Conservation (phyloP, 30 jellyfish, hydroid and myxozoan species). For the Cassiopea xamachana region DNA sequence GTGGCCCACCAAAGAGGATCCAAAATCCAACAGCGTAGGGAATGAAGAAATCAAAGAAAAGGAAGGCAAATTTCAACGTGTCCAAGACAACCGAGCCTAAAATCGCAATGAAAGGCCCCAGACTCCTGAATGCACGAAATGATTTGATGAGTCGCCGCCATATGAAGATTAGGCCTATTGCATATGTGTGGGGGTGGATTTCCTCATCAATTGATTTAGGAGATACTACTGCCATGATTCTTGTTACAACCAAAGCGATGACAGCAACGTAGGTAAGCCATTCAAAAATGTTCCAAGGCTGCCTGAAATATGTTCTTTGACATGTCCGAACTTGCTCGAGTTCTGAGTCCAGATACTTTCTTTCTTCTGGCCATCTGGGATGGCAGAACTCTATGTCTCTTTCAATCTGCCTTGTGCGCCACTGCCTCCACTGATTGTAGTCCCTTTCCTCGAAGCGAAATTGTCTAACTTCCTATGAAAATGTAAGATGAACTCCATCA, state of each 20-base stretch:
- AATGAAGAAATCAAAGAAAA: conserved; percentile 98
- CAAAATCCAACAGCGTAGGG: conserved; percentile 99
- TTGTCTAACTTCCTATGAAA: conserved; percentile 79
- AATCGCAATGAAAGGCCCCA: conserved; percentile 98
- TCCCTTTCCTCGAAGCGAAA: conserved; percentile 86
- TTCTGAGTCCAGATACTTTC: conserved; percentile 95
- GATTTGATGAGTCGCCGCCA: conserved; percentile 97
- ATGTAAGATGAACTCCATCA: no score
- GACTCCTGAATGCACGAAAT: conserved; percentile 98
- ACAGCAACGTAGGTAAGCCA: conserved; percentile 96
- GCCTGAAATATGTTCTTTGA: conserved; percentile 97
- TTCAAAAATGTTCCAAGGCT: conserved; percentile 99
- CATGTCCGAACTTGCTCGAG: conserved; percentile 94
- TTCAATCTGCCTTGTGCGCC: conserved; percentile 99
- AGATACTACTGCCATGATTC: conserved; percentile 88
- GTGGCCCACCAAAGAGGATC: conserved; percentile 97
- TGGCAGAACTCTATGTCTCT: conserved; percentile 94
- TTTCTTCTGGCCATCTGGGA: conserved; percentile 99
- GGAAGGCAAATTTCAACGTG: conserved; percentile 95
- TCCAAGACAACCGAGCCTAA: conserved; percentile 97
- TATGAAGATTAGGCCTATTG: conserved; percentile 93
- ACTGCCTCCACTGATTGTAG: conserved; percentile 95
- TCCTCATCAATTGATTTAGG: conserved; percentile 67
- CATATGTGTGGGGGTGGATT: conserved; percentile 89
- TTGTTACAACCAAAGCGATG: conserved; percentile 81